Base-by-base conservation (phyloP, 2,113 vertebrate genomes). In the Poicephalus meyeri region DNA sequence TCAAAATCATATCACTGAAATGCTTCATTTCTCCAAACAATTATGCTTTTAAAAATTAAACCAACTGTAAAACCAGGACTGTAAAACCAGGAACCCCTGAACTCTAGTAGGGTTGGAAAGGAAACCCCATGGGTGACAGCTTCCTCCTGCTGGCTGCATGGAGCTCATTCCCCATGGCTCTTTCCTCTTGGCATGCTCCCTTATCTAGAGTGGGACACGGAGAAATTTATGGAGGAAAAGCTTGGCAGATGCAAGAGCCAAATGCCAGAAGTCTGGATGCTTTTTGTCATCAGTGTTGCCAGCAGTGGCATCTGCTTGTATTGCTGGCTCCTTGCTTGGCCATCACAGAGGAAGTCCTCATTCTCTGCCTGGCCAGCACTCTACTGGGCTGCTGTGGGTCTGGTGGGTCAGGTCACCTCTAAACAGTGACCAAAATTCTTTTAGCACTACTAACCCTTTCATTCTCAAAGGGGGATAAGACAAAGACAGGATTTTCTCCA, bases 241-340 rank as follows among this genome's bases (percentile, higher is more conserved):
- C 84, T 46, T 95, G 93, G 93, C 97, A 97, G 97, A 97, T 97
- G 97, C 68, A 55, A 55, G 46, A 80, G 53, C 41, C 56, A 83
- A 94, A 88, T 91, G 96, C 96, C 96, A 97, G 74, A 95, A 91
- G 91, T 7, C 91, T 93, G 94, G 91, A 94, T 3, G 80, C 42
- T 47, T 91, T 92, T 88, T n/a, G 16, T 61, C 76, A 35, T 90
- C 80, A 71, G 69, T 23, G 11, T 3, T 96, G 96, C 97, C 94
- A 97, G 93, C 69, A 97, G 58, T 25, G 50, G 86, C 97, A 97
- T 97, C 97, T 98, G 97, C 88, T 47, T 91, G 47, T 71, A 63
- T 74, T 61, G 90, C 94, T 68, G 92, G 58, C 82, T 93, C 65
- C 87, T 86, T 20, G 42, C 61, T 88, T 31, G 0, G 87, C 90